Evolutionary conservation across 1,140 invertebrate genomes (phyloP).

Genomic region (Eurosta solidaginis): DNA sequence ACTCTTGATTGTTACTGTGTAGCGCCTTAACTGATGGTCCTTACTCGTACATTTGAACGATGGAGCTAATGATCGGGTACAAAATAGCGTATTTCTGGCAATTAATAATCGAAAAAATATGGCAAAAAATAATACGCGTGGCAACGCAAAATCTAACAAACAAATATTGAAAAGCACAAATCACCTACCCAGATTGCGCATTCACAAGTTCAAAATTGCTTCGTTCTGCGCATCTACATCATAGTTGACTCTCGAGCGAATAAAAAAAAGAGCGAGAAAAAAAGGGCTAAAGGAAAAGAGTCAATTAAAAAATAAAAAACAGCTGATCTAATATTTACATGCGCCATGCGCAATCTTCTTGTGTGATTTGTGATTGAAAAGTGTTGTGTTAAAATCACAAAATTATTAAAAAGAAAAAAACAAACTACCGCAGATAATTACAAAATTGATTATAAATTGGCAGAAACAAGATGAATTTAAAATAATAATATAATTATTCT

Average conservation of each 20-base stretch:
- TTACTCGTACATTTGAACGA: slow-evolving; percentile 70
- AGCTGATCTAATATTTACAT: no score
- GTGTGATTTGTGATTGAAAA: no score
- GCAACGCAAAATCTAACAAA: slow-evolving; percentile 17
- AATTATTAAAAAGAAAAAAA: background rate
- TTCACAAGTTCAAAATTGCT: slow-evolving; percentile 1
- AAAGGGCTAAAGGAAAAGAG: no score
- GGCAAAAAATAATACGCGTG: slow-evolving; percentile 18
- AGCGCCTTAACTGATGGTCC: slow-evolving; percentile 92
- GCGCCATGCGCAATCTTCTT: no score
- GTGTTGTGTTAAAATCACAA: no score
- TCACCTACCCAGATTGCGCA: no score
- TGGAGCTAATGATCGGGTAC: slow-evolving; percentile 51
- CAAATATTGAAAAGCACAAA: background rate
- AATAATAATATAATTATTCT: background rate
- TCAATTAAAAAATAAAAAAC: no score
- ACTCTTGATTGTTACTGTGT: slow-evolving; percentile 98
- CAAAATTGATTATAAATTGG: background rate
- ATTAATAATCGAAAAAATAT: slow-evolving; percentile 31
- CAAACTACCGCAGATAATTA: background rate
- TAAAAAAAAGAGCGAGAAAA: no score
- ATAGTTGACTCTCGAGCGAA: no score
- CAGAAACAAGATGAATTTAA: background rate
- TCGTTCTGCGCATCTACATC: no score
- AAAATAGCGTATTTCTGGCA: slow-evolving; percentile 52